These are phyloP conservation scores for Misgurnus anguillicaudatus DNA, from an alignment of 2,113 vertebrate species.

Conservation along the genomic window DNA sequence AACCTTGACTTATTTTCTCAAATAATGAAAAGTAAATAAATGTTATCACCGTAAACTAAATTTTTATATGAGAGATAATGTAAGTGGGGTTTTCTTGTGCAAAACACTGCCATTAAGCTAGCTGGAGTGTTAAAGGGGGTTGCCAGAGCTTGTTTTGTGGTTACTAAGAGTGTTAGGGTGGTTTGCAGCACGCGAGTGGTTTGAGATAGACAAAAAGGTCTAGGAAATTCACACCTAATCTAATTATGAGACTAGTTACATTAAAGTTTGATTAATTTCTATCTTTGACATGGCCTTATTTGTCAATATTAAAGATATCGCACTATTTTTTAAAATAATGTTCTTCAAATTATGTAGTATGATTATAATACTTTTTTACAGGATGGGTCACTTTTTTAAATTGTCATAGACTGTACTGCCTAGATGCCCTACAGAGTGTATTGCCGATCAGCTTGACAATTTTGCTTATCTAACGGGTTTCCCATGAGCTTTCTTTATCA, in stretches of 20 bases:
- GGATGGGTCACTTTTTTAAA: neutral
- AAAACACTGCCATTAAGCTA: neutral
- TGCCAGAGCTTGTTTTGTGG: constrained; percentile 1
- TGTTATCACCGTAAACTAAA: neutral
- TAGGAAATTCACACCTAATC: too few relatives aligned
- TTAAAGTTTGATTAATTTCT: too few relatives aligned
- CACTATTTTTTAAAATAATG: too few relatives aligned
- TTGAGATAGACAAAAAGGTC: too few relatives aligned
- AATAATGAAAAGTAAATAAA: too few relatives aligned
- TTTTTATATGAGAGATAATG: neutral
- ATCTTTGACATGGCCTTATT: too few relatives aligned
- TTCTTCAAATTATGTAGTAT: too few relatives aligned
- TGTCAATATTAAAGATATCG: too few relatives aligned
- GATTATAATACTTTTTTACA: too few relatives aligned
- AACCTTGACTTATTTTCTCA: too few relatives aligned
- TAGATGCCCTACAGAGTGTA: neutral
- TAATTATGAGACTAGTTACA: too few relatives aligned
- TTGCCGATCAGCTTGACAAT: neutral
- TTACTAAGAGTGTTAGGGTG: neutral
- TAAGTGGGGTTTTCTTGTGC: neutral
- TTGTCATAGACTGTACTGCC: neutral
- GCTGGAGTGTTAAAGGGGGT: neutral
- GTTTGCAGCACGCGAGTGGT: neutral
- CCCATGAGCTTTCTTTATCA: neutral
- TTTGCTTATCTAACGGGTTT: neutral